phyloP scores from a whole-genome alignment of 2,888 invertebrate species.

The Odontothrips loti region DNA sequence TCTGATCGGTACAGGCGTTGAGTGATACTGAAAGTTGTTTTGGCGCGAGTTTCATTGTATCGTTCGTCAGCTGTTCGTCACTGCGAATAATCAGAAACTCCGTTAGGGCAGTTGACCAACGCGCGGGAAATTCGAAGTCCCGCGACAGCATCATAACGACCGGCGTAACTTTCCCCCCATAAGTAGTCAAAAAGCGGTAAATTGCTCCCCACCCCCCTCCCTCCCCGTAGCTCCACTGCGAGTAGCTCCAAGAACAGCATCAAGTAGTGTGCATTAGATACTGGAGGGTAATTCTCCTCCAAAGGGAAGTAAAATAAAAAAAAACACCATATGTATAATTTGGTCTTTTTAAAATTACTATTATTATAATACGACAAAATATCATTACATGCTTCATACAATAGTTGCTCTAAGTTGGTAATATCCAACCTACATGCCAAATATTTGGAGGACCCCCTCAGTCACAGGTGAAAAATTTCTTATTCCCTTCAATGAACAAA shows the following conservation, averaged over 20 bases:
- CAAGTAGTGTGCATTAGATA: no score
- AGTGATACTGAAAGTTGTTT: neutral
- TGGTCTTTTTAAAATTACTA: neutral
- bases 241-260: no score
- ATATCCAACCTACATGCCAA: neutral
- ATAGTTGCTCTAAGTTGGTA: neutral
- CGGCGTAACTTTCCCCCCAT: no score
- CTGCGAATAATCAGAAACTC: neutral
- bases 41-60: neutral
- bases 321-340: neutral
- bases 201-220: no score
- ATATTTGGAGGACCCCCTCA: neutral
- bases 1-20: neutral
- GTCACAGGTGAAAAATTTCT: neutral
- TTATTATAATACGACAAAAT: slow-evolving; percentile 16
- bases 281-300: no score
- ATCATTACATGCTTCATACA: neutral
- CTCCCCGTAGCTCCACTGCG: no score
- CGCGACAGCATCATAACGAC: no score
- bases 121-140: no score
- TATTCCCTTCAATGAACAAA: neutral
- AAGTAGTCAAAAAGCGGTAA: no score
- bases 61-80: neutral
- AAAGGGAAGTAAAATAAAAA: no score
- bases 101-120: neutral